A percentile compares a stretch with the other conserved stretches of the same genome.
Evolutionary conservation across 2,113 vertebrate species (phyloP).

Genomic region (Andinoacara biseriatus): DNA sequence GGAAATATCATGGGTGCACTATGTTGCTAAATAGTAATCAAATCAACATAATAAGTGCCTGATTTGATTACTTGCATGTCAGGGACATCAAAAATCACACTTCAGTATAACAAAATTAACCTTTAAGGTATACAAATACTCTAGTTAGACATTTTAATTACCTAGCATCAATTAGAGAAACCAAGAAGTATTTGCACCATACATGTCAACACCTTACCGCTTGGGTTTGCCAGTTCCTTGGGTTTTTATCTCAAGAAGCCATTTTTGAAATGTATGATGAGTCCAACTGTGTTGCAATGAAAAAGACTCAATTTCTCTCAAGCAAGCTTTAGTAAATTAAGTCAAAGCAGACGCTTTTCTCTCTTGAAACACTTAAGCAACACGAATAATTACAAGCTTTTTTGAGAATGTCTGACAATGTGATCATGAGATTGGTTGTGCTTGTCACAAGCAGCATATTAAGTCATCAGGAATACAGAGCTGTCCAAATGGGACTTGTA

Average conservation of each 20-base stretch:
- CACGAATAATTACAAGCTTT: slow-evolving; percentile 76
- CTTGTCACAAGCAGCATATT: slow-evolving; percentile 67
- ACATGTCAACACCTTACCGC: not conserved
- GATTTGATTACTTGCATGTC: slow-evolving; percentile 54
- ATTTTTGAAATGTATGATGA: slow-evolving; percentile 41
- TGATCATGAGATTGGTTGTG: slow-evolving; percentile 56
- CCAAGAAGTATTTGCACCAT: not conserved
- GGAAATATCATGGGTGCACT: slow-evolving; percentile 41
- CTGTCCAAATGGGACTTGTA: slow-evolving; percentile 54
- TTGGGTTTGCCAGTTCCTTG: slow-evolving; percentile 1
- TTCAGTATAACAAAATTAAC: slow-evolving; percentile 32
- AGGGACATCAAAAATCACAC: slow-evolving; percentile 26
- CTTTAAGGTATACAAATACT: slow-evolving; percentile 42
- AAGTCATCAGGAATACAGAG: slow-evolving; percentile 55
- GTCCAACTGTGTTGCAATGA: not conserved
- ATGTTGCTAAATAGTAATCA: slow-evolving; percentile 55
- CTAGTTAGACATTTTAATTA: slow-evolving; percentile 31
- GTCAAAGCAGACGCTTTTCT: slow-evolving; percentile 55
- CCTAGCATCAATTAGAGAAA: slow-evolving; percentile 7
- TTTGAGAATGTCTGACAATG: slow-evolving; percentile 59
- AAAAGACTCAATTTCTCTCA: slow-evolving; percentile 29
- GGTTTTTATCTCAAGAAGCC: slow-evolving; percentile 38
- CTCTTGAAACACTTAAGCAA: slow-evolving; percentile 73
- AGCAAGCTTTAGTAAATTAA: slow-evolving; percentile 33
- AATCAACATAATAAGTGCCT: slow-evolving; percentile 54